Evolutionary conservation across 2,113 vertebrate genomes (phyloP).

Genomic region (Eulacestoma nigropectus): DNA sequence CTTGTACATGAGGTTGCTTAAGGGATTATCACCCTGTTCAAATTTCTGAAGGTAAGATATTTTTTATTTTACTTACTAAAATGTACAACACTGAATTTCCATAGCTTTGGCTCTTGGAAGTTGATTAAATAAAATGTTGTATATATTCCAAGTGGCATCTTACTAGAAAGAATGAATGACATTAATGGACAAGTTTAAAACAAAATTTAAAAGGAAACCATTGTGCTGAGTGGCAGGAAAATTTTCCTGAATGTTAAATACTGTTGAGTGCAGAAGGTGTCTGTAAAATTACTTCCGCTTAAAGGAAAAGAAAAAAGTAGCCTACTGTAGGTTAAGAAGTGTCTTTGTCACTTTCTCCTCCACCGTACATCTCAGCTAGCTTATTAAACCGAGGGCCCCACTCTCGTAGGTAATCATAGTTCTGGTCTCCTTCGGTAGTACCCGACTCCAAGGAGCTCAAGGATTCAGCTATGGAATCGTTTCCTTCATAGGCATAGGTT

Average conservation of each 20-base stretch:
- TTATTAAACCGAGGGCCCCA: slow-evolving; percentile 97
- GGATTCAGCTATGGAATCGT: slow-evolving; percentile 90
- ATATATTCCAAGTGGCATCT: slow-evolving; percentile 71
- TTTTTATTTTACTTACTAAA: slow-evolving; percentile 71
- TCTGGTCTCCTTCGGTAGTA: slow-evolving; percentile 92
- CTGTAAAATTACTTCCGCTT: slow-evolving; percentile 54
- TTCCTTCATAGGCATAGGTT: slow-evolving; percentile 95
- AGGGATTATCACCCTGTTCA: slow-evolving; percentile 63
- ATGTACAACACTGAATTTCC: slow-evolving; percentile 75
- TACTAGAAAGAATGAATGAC: slow-evolving; percentile 74
- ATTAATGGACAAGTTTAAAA: slow-evolving; percentile 68
- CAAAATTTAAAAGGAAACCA: slow-evolving; percentile 33
- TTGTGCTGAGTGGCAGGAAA: slow-evolving; percentile 77
- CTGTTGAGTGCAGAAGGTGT: slow-evolving; percentile 61
- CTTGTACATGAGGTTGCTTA: slow-evolving; percentile 64
- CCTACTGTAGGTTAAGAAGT: slow-evolving; percentile 73
- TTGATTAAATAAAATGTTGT: slow-evolving; percentile 73
- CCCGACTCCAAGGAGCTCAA: slow-evolving; percentile 92
- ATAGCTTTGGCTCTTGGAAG: slow-evolving; percentile 79
- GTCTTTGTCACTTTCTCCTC: slow-evolving; percentile 88
- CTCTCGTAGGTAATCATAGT: slow-evolving; percentile 93
- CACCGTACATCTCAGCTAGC: slow-evolving; percentile 96
- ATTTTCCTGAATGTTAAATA: slow-evolving; percentile 70
- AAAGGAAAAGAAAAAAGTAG: background rate
- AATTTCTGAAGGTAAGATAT: slow-evolving; percentile 64